These are phyloP conservation scores for Ichneumoninae sp. DNA, from an alignment of 2,888 invertebrate genomes.

Conservation along the genomic window DNA sequence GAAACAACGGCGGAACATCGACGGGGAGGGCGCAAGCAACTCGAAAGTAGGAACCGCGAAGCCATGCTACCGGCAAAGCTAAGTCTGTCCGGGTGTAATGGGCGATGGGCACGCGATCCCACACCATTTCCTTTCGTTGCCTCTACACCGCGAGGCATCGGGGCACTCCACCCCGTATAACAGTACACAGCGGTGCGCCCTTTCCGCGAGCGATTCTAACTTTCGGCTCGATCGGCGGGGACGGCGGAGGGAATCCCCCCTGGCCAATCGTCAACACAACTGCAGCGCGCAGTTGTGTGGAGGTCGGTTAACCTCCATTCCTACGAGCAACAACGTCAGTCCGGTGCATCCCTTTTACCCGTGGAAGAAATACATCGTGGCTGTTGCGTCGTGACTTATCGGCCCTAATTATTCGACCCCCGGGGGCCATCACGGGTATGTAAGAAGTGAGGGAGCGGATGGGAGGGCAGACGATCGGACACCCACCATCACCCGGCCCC, in stretches of 20 bases:
- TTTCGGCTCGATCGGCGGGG: constrained; percentile 66
- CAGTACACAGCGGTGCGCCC: constrained; percentile 42
- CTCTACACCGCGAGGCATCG: constrained; percentile 16
- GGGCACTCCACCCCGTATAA: constrained; percentile 15
- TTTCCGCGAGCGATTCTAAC: constrained; percentile 76
- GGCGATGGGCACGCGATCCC: constrained; percentile 83
- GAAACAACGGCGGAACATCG: constrained; percentile 58
- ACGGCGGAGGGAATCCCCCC: constrained; percentile 31
- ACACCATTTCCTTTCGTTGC: constrained; percentile 66
- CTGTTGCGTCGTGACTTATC: constrained; percentile 83
- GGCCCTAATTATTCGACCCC: constrained; percentile 83
- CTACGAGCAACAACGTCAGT: constrained; percentile 66
- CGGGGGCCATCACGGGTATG: constrained; percentile 35
- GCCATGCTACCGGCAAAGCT: constrained; percentile 76
- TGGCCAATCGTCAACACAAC: constrained; percentile 64
- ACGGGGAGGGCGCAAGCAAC: constrained; percentile 72
- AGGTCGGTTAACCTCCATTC: constrained; percentile 52
- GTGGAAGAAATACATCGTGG: constrained; percentile 64
- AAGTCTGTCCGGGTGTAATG: constrained; percentile 82
- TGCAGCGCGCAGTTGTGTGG: constrained; percentile 18
- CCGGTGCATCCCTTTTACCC: constrained; percentile 66
- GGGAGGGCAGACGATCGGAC: constrained; percentile 59
- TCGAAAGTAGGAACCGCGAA: constrained; percentile 81
- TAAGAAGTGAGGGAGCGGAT: constrained; percentile 61
- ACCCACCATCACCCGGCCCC: constrained; percentile 41